Conservation (phyloP, 2,888 invertebrate genomes). For the Plebejus anna region DNA sequence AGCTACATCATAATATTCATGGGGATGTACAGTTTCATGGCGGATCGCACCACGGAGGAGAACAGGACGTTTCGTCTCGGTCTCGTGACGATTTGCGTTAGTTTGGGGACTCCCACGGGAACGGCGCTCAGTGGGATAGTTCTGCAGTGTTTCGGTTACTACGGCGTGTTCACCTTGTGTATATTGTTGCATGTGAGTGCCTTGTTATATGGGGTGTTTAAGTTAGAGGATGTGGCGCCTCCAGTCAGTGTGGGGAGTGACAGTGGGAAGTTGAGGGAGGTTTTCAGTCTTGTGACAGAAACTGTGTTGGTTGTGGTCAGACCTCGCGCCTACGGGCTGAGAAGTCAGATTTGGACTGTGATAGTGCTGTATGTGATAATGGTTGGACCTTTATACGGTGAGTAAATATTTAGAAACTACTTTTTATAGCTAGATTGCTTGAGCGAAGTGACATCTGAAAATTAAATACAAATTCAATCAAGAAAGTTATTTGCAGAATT, state of each 20-base stretch:
- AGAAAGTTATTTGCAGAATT: neutral
- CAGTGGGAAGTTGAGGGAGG: slow-evolving; percentile 48
- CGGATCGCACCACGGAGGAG: slow-evolving; percentile 79
- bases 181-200: slow-evolving; percentile 56
- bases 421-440: neutral
- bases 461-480: no score
- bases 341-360: slow-evolving; percentile 63
- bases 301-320: slow-evolving; percentile 65
- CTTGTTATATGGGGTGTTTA: slow-evolving; percentile 61
- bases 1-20: slow-evolving; percentile 81
- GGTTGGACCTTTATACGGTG: slow-evolving; percentile 75
- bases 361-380: slow-evolving; percentile 63
- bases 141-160: slow-evolving; percentile 64
- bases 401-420: slow-evolving; percentile 41
- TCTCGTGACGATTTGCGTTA: slow-evolving; percentile 78
- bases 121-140: slow-evolving; percentile 76
- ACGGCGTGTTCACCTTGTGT: slow-evolving; percentile 67
- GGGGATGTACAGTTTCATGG: slow-evolving; percentile 82
- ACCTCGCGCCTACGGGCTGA: slow-evolving; percentile 55
- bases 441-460: no score
- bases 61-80: slow-evolving; percentile 83
- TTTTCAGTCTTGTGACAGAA: slow-evolving; percentile 59
- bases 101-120: slow-evolving; percentile 73
- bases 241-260: slow-evolving; percentile 40
- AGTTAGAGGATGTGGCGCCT: slow-evolving; percentile 60